Conservation (phyloP, 2,797 vertebrate genomes). For the Liparis tanakae region DNA sequence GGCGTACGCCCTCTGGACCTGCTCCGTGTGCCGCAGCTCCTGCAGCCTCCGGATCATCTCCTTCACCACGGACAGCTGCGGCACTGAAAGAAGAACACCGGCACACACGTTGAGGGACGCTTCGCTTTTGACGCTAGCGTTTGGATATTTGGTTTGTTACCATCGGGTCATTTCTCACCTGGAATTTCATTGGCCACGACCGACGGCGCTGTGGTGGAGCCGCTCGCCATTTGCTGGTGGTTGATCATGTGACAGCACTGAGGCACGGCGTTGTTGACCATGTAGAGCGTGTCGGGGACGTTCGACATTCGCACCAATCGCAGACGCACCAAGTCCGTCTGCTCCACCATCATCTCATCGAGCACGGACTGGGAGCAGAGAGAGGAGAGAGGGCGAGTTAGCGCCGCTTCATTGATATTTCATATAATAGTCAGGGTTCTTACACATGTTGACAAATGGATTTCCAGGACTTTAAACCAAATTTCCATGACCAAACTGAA, state of each 20-base stretch:
- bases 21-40: constrained; percentile 94
- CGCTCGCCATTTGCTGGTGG: constrained; percentile 93
- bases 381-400: constrained; percentile 43
- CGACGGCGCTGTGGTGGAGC: constrained; percentile 89
- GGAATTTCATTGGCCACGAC: constrained; percentile 99
- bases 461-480: too few relatives aligned
- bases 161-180: constrained; percentile 79
- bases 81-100: constrained; percentile 82
- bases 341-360: constrained; percentile 99
- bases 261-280: constrained; percentile 95
- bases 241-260: constrained; percentile 97
- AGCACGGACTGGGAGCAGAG: constrained; percentile 86
- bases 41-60: constrained; percentile 95
- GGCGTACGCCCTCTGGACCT: constrained; percentile 95
- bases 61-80: constrained; percentile 88
- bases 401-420: constrained; percentile 68
- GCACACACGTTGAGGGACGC: not conserved
- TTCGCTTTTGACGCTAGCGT: not conserved
- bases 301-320: constrained; percentile 99
- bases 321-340: constrained; percentile 94
- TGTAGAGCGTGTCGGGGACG: constrained; percentile 97
- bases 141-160: not conserved
- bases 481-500: too few relatives aligned
- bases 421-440: constrained; percentile 62
- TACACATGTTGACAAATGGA: too few relatives aligned